Percentiles rank a stretch among this genome's conserved stretches.
phyloP scores from a whole-genome alignment of 2,888 invertebrate genomes.

The Myopa tessellatipennis region DNA sequence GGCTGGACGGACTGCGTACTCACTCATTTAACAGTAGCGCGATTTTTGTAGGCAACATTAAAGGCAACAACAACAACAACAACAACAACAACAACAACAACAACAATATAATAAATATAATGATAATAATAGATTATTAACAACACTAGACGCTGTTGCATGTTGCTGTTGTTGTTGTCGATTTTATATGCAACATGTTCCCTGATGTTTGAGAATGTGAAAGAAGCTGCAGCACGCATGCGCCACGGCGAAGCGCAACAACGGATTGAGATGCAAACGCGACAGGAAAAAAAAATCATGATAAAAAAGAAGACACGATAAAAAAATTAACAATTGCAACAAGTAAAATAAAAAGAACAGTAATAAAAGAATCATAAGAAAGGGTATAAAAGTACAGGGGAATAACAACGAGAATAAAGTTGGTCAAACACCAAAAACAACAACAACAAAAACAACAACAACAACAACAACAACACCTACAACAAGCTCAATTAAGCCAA shows the following conservation, averaged over 20 bases:
- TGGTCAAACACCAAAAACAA: slow-evolving; percentile 14
- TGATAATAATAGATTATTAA: slow-evolving; percentile 50
- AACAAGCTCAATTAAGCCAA: background rate
- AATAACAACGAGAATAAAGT: slow-evolving; percentile 11
- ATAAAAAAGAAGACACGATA: background rate
- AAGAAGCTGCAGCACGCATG: background rate
- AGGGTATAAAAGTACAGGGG: background rate
- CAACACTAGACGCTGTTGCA: slow-evolving; percentile 28
- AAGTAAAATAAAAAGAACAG: background rate
- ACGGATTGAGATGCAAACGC: slow-evolving; percentile 29
- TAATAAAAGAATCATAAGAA: background rate
- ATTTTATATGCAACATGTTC: background rate
- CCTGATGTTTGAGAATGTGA: background rate
- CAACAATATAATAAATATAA: slow-evolving; percentile 41
- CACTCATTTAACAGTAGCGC: slow-evolving; percentile 48
- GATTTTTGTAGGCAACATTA: slow-evolving; percentile 20
- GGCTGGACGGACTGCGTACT: slow-evolving; percentile 6
- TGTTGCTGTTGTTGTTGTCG: background rate
- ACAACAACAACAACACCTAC: background rate
- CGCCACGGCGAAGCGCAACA: background rate
- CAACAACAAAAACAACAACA: background rate
- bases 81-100: slow-evolving; percentile 32
- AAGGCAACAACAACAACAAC: slow-evolving; percentile 23
- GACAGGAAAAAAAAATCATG: background rate
- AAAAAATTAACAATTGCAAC: background rate